Evolutionary conservation across 2,113 vertebrate species (phyloP).

Genomic region (Egretta garzetta): DNA sequence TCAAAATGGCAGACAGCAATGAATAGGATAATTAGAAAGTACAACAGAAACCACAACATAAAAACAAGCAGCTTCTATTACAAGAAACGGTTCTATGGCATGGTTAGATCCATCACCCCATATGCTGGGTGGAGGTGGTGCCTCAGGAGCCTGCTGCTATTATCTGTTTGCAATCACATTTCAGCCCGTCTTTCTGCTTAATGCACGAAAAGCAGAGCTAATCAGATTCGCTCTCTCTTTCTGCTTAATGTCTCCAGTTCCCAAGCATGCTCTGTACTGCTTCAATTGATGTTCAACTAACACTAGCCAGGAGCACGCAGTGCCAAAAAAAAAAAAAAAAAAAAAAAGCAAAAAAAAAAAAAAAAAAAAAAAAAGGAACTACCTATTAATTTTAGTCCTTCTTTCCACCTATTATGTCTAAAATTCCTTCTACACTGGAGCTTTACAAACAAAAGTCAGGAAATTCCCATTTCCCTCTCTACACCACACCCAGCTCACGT

Average conservation of each 20-base stretch:
- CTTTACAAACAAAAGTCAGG: constrained; percentile 19
- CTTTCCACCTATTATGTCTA: constrained; percentile 14
- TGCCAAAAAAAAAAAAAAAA: not conserved
- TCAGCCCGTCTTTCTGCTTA: constrained; percentile 42
- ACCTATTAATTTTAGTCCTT: constrained; percentile 24
- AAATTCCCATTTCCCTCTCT: not conserved
- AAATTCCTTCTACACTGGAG: constrained; percentile 12
- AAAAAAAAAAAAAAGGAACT: not conserved
- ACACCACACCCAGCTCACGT: not conserved
- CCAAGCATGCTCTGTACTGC: constrained; percentile 26
- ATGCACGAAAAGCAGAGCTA: constrained; percentile 61
- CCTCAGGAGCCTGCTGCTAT: constrained; percentile 39
- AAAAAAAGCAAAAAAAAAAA: not conserved
- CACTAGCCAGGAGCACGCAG: not conserved
- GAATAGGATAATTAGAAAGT: constrained; percentile 43
- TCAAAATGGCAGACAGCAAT: constrained; percentile 62
- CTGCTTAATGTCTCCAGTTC: constrained; percentile 47
- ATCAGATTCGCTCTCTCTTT: constrained; percentile 52
- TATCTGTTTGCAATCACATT: constrained; percentile 60
- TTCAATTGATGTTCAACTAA: constrained; percentile 46
- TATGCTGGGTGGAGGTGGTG: not conserved
- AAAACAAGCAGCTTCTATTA: constrained; percentile 41
- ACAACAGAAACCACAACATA: constrained; percentile 22
- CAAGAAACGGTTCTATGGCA: constrained; percentile 16
- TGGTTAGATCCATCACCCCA: constrained; percentile 41